Conservation (phyloP, 2,888 invertebrate species). For the Sussaba pulchella region DNA sequence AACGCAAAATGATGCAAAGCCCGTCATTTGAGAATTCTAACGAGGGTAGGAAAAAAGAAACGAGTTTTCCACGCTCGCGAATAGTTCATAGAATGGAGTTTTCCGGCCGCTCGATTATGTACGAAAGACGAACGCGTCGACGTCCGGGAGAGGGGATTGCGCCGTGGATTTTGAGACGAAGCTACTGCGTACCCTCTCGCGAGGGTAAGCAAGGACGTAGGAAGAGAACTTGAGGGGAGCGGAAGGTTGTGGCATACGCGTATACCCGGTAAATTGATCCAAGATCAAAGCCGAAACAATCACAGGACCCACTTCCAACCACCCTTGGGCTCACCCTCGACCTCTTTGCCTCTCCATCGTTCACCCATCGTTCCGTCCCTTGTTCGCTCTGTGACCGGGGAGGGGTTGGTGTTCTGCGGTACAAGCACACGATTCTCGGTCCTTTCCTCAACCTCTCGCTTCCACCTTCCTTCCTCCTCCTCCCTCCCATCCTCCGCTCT, state of each 20-base stretch:
- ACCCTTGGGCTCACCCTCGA: constrained; percentile 63
- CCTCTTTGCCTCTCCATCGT: constrained; percentile 54
- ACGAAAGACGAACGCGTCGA: constrained; percentile 23
- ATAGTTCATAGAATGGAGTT: constrained; percentile 28
- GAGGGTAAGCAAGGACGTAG: constrained; percentile 28
- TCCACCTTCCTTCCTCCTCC: constrained; percentile 15
- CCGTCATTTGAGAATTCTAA: constrained; percentile 38
- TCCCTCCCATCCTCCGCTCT: constrained; percentile 21
- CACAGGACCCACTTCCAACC: constrained; percentile 81
- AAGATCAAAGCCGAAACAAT: constrained; percentile 84
- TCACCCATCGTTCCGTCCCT: constrained; percentile 51
- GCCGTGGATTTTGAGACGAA: constrained; percentile 55
- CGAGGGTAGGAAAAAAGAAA: constrained; percentile 21
- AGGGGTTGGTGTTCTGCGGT: not conserved
- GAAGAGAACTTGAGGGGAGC: constrained; percentile 24
- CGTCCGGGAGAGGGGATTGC: constrained; percentile 1
- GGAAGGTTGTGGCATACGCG: constrained; percentile 77
- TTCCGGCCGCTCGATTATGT: constrained; percentile 52
- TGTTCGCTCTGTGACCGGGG: constrained; percentile 35
- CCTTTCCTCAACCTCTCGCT: constrained; percentile 4
- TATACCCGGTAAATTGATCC: constrained; percentile 84
- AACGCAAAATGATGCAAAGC: constrained; percentile 23
- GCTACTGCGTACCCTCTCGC: constrained; percentile 48
- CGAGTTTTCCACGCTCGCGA: not conserved
- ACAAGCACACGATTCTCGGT: constrained; percentile 31